Conservation (phyloP, 2,113 vertebrate genomes). For the Thoracochromis brauschi region DNA sequence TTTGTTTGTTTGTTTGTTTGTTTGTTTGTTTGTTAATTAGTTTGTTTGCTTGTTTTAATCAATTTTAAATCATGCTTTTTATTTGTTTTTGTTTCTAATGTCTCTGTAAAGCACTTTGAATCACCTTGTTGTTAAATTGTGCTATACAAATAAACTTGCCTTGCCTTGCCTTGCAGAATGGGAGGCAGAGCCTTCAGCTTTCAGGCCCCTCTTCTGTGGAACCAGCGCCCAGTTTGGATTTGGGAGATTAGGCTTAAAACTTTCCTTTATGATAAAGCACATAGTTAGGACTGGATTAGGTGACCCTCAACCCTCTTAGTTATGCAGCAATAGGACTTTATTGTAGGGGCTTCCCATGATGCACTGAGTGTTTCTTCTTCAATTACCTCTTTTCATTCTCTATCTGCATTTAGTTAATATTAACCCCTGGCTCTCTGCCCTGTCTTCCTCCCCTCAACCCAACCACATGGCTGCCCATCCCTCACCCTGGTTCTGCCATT, state of each 20-base stretch:
- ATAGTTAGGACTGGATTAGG: neutral
- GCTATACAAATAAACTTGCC: too few relatives aligned
- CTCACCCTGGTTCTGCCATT: neutral
- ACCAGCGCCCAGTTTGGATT: neutral
- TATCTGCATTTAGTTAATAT: neutral
- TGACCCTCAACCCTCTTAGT: neutral
- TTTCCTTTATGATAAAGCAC: neutral
- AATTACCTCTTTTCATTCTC: neutral
- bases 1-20: too few relatives aligned
- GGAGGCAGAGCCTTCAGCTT: neutral
- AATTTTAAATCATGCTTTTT: too few relatives aligned
- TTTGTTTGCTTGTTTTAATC: too few relatives aligned
- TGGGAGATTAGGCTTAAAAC: neutral
- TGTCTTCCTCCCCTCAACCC: neutral
- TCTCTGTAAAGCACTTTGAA: too few relatives aligned
- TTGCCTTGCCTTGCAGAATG: neutral
- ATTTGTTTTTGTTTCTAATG: too few relatives aligned
- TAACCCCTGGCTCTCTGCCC: neutral
- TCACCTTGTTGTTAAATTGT: too few relatives aligned
- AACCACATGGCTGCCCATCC: rapidly evolving
- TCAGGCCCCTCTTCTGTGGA: neutral
- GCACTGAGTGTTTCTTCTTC: neutral
- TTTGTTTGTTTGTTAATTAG: too few relatives aligned
- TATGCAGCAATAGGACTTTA: neutral
- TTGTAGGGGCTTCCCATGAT: neutral